Conservation (phyloP, 2,113 vertebrate species). For the Malaclemys terrapin region DNA sequence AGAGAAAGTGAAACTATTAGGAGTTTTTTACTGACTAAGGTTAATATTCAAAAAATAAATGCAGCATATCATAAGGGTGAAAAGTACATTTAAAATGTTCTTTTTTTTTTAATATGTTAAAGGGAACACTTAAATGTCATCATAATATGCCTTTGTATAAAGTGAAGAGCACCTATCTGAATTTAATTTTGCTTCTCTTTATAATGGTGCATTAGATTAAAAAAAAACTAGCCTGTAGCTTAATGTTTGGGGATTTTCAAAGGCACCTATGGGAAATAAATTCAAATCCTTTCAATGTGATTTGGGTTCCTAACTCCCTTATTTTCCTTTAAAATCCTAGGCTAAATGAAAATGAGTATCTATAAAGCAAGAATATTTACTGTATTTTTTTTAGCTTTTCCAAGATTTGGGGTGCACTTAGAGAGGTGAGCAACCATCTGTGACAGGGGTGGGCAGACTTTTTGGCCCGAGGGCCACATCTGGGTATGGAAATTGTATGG, state of each 20-base stretch:
- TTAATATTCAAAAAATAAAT: not conserved
- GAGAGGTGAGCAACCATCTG: not conserved
- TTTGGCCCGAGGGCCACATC: too few relatives aligned
- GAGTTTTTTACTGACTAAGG: not conserved
- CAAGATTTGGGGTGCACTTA: not conserved
- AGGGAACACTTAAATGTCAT: not conserved
- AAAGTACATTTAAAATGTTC: not conserved
- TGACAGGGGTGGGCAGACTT: too few relatives aligned
- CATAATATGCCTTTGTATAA: not conserved
- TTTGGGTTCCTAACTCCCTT: not conserved
- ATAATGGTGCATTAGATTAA: not conserved
- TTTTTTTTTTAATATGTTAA: not conserved
- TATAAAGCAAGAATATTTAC: not conserved
- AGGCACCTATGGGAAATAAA: not conserved
- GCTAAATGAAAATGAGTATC: not conserved
- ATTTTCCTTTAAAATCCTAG: not conserved
- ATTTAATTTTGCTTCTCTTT: not conserved
- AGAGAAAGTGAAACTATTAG: not conserved
- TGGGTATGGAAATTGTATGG: too few relatives aligned
- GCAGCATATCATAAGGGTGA: not conserved
- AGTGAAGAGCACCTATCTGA: not conserved
- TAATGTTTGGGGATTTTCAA: not conserved
- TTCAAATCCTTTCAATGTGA: not conserved
- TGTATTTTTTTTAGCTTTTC: not conserved
- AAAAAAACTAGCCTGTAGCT: not conserved